Evolutionary conservation across 2,888 invertebrate species (phyloP).

Genomic region (Coelopa pilipes): DNA sequence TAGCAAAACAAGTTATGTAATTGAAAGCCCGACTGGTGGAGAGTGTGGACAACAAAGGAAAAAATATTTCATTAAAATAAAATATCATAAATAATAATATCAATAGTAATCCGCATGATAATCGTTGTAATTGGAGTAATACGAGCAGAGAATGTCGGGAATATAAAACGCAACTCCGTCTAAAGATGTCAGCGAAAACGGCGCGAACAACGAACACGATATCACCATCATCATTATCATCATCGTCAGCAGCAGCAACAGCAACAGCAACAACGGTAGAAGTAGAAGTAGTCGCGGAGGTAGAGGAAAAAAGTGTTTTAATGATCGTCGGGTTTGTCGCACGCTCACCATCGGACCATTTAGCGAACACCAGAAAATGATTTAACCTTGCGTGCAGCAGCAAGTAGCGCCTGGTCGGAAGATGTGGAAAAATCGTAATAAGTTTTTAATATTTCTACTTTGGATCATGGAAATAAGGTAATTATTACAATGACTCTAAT

Average conservation of each 20-base stretch:
- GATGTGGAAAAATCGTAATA: conserved; percentile 66
- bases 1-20: too few relatives aligned
- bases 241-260: not conserved
- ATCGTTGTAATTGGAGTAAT: not conserved
- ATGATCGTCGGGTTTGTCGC: not conserved
- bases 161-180: not conserved
- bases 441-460: conserved; percentile 65
- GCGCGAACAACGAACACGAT: not conserved
- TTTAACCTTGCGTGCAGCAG: conserved; percentile 9
- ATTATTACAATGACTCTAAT: conserved; percentile 40
- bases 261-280: not conserved
- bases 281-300: not conserved
- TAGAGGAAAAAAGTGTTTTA: conserved; percentile 7
- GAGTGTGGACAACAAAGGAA: too few relatives aligned
- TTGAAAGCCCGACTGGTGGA: too few relatives aligned
- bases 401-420: conserved; percentile 44
- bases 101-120: not conserved
- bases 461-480: conserved; percentile 68
- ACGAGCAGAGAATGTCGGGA: conserved; percentile 2
- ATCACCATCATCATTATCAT: not conserved
- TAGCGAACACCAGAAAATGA: conserved; percentile 22
- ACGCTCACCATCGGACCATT: not conserved
- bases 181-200: conserved; percentile 22
- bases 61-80: too few relatives aligned
- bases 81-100: not conserved